Base-by-base conservation (phyloP, 2,113 vertebrate genomes). In the Silurus asotus region DNA sequence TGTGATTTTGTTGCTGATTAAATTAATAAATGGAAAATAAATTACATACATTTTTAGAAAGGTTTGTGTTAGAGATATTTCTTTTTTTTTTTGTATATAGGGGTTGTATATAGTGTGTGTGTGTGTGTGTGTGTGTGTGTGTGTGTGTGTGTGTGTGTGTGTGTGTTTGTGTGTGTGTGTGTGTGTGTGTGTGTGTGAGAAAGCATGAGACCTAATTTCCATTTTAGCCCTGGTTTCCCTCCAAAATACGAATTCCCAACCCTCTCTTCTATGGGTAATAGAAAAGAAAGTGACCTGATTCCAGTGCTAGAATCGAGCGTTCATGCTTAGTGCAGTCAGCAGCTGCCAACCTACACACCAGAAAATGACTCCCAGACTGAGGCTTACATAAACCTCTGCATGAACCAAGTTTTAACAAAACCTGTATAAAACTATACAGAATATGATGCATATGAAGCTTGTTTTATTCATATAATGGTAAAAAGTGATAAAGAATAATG, bases 301-400 rank as follows among this genome's bases (percentile, higher is more conserved):
- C n/a, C 64, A 74, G 49, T n/a, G 5, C 20, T 79, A 49, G 61
- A 48, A n/a, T 2, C 25, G 70, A 72, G 84, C 74, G 45, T 80
- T 81, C 51, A 55, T 53, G 83, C 79, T 81, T 56, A 77, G 84
- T 49, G 51, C 64, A 67, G 61, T 82, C 67, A 88, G 75, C 88
- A 72, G 84, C 82, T 86, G 80, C 87, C 76, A 83, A 83, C 75
- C 75, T 86, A 79, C 81, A 86, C 56, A 28, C 81, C 64, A 80
- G 76, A n/a, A 56, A 70, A 64, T 15, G 9, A 62, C 48, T 67
- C 25, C 65, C 62, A 88, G 84, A 86, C 56, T 20, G 15, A 17
- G 49, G 19, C 72, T 59, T 67, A 82, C 59, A n/a, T 74, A 82
- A 79, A 70, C 51, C n/a, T 37, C 61, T 45, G 74, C 74, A 82